Conservation (phyloP, 2,797 vertebrate genomes). For the Hipposideros larvatus region DNA sequence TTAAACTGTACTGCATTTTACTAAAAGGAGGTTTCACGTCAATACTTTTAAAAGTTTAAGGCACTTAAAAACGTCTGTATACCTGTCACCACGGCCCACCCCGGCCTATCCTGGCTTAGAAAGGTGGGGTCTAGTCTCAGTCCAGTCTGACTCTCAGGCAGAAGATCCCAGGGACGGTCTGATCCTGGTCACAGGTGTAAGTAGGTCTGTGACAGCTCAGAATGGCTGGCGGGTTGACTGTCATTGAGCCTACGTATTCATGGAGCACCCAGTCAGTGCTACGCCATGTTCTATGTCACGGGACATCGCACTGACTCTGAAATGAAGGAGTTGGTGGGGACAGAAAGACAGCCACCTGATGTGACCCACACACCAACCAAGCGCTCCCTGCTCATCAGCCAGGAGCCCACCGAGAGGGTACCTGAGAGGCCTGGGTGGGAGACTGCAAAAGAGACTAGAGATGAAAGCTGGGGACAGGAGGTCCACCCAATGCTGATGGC, state of each 20-base stretch:
- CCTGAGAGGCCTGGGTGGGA: no score
- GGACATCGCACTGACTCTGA: background rate
- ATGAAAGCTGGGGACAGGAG: no score
- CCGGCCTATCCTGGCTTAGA: background rate
- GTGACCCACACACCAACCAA: no score
- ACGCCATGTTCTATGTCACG: no score
- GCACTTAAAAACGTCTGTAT: background rate
- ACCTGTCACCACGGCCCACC: background rate
- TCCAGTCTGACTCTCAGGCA: background rate
- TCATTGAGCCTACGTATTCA: background rate
- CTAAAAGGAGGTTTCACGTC: background rate
- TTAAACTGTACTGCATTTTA: background rate
- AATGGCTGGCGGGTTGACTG: background rate
- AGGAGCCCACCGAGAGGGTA: no score
- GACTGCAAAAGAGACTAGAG: no score
- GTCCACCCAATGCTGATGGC: no score
- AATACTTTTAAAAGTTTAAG: background rate
- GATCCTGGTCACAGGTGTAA: no score
- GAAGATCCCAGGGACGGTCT: no score
- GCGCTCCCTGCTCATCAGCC: no score
- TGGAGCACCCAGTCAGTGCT: background rate
- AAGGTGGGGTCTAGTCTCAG: background rate
- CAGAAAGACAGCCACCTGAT: background rate
- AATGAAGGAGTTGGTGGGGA: no score
- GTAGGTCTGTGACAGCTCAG: background rate